phyloP scores from a whole-genome alignment of 2,797 vertebrate species.

The Valencia hispanica region DNA sequence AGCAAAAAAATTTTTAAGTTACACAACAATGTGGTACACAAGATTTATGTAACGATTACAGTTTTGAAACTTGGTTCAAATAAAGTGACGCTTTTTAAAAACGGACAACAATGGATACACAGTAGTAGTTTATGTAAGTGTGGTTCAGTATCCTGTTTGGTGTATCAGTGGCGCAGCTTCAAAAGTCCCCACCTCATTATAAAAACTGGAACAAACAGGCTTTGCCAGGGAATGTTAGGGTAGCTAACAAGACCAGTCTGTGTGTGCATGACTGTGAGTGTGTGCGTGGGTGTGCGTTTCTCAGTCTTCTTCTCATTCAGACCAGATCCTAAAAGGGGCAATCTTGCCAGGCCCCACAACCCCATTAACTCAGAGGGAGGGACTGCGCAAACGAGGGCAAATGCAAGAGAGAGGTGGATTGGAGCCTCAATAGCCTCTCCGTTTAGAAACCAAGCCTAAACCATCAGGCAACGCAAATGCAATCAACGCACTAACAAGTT shows the following conservation, averaged over 20 bases:
- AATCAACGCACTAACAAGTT: conserved; percentile 21
- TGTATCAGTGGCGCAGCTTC: conserved; percentile 61
- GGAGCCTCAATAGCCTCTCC: conserved; percentile 41
- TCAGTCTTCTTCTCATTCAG: conserved; percentile 69
- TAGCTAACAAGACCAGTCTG: conserved; percentile 74
- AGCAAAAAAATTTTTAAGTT: conserved; percentile 13
- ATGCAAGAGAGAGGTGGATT: conserved; percentile 33
- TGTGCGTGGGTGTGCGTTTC: conserved; percentile 41
- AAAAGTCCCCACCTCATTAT: conserved; percentile 75
- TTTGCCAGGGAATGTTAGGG: conserved; percentile 71
- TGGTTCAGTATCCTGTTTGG: conserved; percentile 41
- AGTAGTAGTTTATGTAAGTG: conserved; percentile 16
- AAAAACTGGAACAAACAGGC: conserved; percentile 75
- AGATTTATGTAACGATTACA: conserved; percentile 7
- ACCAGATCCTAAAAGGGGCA: conserved; percentile 63
- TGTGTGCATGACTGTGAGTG: conserved; percentile 52
- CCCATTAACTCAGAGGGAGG: conserved; percentile 65
- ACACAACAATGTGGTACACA: conserved; percentile 9
- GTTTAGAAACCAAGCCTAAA: conserved; percentile 41
- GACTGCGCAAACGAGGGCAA: conserved; percentile 28
- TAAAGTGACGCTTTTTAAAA: conserved; percentile 2
- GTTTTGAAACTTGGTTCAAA: conserved; percentile 17
- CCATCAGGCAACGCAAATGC: conserved; percentile 17
- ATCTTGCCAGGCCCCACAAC: conserved; percentile 73
- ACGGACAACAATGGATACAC: conserved; percentile 38